Evolutionary conservation across 2,113 vertebrate species (phyloP).

Genomic region (Otolemur garnettii): DNA sequence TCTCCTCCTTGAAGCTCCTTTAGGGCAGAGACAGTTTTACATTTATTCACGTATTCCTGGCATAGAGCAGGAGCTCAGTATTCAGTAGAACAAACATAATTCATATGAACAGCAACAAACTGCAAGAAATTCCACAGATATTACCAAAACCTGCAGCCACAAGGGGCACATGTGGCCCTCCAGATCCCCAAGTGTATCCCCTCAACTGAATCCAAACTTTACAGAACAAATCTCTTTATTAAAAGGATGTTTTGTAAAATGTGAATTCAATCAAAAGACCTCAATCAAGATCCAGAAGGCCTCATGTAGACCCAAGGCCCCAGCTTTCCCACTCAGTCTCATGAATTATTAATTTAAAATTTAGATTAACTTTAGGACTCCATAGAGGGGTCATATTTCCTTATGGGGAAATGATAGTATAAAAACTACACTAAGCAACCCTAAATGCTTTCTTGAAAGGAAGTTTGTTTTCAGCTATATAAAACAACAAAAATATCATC

Average conservation of each 20-base stretch:
- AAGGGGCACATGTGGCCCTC: no score
- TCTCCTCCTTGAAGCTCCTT: background rate
- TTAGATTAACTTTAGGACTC: background rate
- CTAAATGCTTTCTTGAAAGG: background rate
- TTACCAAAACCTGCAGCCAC: background rate
- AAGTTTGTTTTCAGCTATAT: background rate
- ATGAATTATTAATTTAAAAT: slow-evolving; percentile 28
- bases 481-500: no score
- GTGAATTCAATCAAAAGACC: no score
- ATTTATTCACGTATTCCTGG: background rate
- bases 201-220: no score
- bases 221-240: no score
- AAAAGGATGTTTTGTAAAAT: no score
- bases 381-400: background rate
- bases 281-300: no score
- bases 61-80: background rate
- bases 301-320: no score
- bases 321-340: background rate
- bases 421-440: background rate
- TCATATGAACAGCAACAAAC: background rate
- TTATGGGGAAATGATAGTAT: background rate
- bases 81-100: background rate
- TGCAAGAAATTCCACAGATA: background rate
- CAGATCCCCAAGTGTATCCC: no score
- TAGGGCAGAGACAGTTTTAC: background rate